Base-by-base conservation (phyloP, 2,797 vertebrate genomes). In the Hydrophis major region DNA sequence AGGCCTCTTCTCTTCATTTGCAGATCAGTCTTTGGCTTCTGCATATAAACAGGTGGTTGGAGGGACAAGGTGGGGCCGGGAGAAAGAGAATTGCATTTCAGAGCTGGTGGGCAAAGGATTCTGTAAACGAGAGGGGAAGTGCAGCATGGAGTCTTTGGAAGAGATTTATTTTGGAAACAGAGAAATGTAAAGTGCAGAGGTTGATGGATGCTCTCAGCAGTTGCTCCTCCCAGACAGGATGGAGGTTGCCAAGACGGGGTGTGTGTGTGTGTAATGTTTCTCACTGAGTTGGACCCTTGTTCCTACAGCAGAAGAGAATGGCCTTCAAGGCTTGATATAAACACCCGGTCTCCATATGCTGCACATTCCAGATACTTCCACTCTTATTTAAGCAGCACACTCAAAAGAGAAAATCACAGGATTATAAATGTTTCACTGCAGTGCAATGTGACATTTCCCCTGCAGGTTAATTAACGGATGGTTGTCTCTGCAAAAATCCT, bases 141-240 rank as follows among this genome's bases (percentile, higher is more conserved):
- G 0, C 94, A 14, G 87, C 86, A 94, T 92, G 91, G 92, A 91
- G 47, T 91, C 53, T 3, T 0, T 66, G 0, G 0, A 37, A 55
- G 59, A 86, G 92, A 91, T 90, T 25, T 83, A 90, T 95, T 95
- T 95, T 90, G 88, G 87, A 88, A 91, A 89, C 0, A 14, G 93
- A 56, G 93, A 95, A 90, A 89, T 87, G 61, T 27, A 86, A 92
- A 60, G 86, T 37, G 50, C 28, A 87, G 53, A 32, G 18, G 88
- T 86, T 0, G 0, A 37, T 2, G 32, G 90, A 53, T 27, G 11
- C 47, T 94, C 86, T 0, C 0, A 92, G 92, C 93, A 94, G 91
- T 93, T 94, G 94, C 57, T 95, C 8, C 88, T 91, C 0, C 0
- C 0, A 0, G 66, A 13, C 16, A 3, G 90, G 86, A 89, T 92